Conservation (phyloP, 2,797 vertebrate genomes). For the Lerista edwardsae region DNA sequence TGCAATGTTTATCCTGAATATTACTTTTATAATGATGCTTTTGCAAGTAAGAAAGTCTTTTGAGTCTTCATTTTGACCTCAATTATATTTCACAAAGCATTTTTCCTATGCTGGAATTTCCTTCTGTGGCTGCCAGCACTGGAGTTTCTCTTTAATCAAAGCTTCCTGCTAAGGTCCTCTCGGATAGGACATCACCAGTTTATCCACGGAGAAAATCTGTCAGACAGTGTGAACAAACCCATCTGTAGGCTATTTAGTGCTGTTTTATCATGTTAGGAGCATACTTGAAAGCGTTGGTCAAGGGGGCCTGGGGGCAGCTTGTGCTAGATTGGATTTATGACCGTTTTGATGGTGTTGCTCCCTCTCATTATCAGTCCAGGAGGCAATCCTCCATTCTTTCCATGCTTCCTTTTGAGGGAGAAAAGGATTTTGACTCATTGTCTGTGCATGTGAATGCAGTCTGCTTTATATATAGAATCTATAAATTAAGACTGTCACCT, state of each 20-base stretch:
- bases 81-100: too few relatives aligned
- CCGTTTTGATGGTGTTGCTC: not conserved
- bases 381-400: conserved; percentile 12
- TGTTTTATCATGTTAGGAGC: not conserved
- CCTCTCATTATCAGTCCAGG: conserved; percentile 1
- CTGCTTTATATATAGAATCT: not conserved
- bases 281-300: not conserved
- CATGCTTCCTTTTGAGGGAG: conserved; percentile 20
- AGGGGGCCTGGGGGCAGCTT: not conserved
- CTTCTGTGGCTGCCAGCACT: too few relatives aligned
- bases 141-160: too few relatives aligned
- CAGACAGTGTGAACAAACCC: not conserved
- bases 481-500: not conserved
- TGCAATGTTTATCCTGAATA: too few relatives aligned
- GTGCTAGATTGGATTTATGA: not conserved
- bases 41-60: too few relatives aligned
- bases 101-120: too few relatives aligned
- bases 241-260: not conserved
- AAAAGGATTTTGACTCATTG: conserved; percentile 27
- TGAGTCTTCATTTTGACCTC: too few relatives aligned
- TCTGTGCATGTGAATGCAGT: not conserved
- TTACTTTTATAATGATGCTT: too few relatives aligned
- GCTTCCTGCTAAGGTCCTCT: too few relatives aligned
- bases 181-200: too few relatives aligned
- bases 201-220: too few relatives aligned